A percentile compares a stretch with the other conserved stretches of the same genome.
phyloP scores from a whole-genome alignment of 2,113 vertebrate genomes.

The Lathamus discolor region DNA sequence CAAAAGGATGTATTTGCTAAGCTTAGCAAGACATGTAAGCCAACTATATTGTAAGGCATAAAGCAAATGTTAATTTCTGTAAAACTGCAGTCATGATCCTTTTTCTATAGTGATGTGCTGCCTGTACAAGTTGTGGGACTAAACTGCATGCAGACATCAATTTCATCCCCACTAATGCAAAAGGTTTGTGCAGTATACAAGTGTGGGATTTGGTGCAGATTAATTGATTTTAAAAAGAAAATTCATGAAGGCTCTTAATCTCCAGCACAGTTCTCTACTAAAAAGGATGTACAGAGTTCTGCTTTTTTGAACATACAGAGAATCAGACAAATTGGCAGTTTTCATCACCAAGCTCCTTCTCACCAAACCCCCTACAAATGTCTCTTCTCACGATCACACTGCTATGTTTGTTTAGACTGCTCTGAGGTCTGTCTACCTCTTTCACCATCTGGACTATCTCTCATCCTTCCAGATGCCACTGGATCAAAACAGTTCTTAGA shows the following conservation, averaged over 20 bases:
- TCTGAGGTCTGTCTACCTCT: not conserved
- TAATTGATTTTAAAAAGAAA: not conserved
- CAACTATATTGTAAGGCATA: not conserved
- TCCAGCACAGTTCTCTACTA: not conserved
- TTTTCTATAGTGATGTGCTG: not conserved
- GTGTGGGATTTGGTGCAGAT: not conserved
- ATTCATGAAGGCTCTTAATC: not conserved
- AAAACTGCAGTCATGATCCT: not conserved
- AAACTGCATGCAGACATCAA: not conserved
- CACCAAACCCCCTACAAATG: not conserved
- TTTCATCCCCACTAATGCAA: not conserved
- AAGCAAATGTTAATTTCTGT: not conserved
- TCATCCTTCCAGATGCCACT: not conserved
- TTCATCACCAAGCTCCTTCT: not conserved
- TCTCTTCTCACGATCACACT: not conserved
- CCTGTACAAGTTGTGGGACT: not conserved
- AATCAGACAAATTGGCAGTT: not conserved
- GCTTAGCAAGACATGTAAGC: not conserved
- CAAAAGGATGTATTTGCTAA: not conserved
- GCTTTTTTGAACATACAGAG: not conserved
- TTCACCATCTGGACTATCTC: not conserved
- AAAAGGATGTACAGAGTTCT: not conserved
- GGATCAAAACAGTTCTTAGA: not conserved
- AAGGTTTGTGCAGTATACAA: not conserved
- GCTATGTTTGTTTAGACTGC: not conserved